phyloP scores from a whole-genome alignment of 30 jellyfish, hydroid and myxozoan species.

The Turritopsis dohrnii region DNA sequence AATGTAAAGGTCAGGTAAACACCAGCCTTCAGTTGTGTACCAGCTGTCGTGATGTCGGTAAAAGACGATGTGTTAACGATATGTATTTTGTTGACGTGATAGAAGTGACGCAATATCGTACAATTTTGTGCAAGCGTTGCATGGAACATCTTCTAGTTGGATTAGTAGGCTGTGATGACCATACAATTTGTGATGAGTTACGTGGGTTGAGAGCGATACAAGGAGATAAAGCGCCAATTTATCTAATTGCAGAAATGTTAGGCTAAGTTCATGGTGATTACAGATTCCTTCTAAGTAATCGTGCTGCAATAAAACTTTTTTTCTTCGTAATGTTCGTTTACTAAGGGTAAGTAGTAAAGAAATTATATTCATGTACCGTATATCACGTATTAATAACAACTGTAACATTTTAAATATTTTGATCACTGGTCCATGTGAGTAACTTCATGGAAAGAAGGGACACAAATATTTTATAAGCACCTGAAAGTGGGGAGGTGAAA shows the following conservation, averaged over 20 bases:
- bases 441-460: too few species aligned
- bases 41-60: constrained; percentile 1
- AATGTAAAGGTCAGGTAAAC: not conserved
- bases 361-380: too few species aligned
- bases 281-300: too few species aligned
- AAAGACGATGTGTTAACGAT: not conserved
- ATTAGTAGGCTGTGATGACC: not conserved
- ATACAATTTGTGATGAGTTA: not conserved
- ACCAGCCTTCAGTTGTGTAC: constrained; percentile 2
- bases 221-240: constrained; percentile 3
- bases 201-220: not conserved
- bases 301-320: too few species aligned
- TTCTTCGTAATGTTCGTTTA: too few species aligned
- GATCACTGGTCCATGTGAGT: too few species aligned
- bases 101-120: not conserved
- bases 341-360: too few species aligned
- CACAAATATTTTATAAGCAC: too few species aligned
- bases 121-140: constrained; percentile 14
- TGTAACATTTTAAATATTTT: too few species aligned
- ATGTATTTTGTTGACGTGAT: not conserved
- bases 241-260: not conserved
- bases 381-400: too few species aligned
- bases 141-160: constrained; percentile 1
- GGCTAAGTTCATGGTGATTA: too few species aligned
- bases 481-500: too few species aligned